phyloP scores from a whole-genome alignment of 2,113 vertebrate species.

The Glaucidium brasilianum region DNA sequence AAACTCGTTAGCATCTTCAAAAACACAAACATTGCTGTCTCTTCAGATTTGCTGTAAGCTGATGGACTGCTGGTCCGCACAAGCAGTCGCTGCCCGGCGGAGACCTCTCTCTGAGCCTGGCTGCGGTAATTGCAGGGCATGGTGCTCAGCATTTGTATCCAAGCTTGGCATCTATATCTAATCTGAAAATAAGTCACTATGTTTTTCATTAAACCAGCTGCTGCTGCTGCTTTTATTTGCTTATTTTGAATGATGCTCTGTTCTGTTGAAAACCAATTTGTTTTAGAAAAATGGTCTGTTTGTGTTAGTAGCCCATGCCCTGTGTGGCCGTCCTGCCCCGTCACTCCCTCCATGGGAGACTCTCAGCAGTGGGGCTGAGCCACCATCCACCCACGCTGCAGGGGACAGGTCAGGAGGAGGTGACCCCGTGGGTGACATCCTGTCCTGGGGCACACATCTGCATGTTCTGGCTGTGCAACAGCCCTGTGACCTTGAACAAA shows the following conservation, averaged over 20 bases:
- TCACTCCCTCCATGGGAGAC: neutral
- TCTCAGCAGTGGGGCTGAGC: neutral
- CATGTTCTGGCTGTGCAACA: neutral
- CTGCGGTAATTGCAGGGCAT: constrained; percentile 7
- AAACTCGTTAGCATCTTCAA: neutral
- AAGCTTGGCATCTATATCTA: constrained; percentile 11
- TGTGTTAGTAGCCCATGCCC: neutral
- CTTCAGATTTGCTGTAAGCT: constrained; percentile 9
- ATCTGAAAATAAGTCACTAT: constrained; percentile 62
- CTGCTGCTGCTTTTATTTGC: constrained; percentile 48
- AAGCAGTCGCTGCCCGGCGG: neutral
- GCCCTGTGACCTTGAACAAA: neutral
- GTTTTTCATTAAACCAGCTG: constrained; percentile 54
- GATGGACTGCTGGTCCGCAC: neutral
- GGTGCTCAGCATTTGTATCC: neutral
- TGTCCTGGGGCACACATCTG: neutral
- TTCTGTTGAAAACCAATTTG: constrained; percentile 12
- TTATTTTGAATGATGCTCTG: constrained; percentile 11
- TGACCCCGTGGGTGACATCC: fast-evolving
- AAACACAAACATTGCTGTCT: neutral
- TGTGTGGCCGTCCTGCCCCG: neutral
- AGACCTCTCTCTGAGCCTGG: neutral
- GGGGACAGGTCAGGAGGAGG: neutral
- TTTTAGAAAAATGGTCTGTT: neutral
- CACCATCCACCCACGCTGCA: fast-evolving